Conservation (phyloP, 2,888 invertebrate genomes). For the Phengaris arion region DNA sequence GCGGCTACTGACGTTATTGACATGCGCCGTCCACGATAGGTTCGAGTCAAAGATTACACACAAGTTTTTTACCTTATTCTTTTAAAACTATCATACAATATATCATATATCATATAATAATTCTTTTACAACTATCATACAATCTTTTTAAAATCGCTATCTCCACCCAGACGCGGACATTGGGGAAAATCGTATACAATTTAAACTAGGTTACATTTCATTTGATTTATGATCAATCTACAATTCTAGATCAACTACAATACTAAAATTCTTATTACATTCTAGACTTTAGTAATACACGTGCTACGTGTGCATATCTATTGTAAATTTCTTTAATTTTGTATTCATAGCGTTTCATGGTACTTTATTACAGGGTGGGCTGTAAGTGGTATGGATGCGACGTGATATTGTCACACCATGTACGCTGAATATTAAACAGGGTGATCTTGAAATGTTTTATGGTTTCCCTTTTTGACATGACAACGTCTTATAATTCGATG, state of each 20-base stretch:
- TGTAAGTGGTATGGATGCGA: background rate
- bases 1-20: no score
- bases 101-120: no score
- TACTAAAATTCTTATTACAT: background rate
- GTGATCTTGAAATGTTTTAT: background rate
- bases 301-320: background rate
- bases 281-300: background rate
- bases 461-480: no score
- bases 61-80: no score
- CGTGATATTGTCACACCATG: background rate
- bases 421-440: background rate
- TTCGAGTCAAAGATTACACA: no score
- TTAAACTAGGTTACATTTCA: background rate
- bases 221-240: background rate
- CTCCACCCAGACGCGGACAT: no score
- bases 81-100: no score
- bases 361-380: constrained; percentile 7
- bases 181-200: background rate
- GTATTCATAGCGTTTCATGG: background rate
- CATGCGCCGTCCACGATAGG: no score
- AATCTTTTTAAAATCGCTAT: no score
- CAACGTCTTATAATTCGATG: no score
- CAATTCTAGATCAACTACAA: background rate
- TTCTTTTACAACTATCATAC: no score
- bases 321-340: background rate